Evolutionary conservation across 92 coral and sea anemone species (phyloP).

Genomic region (Porites rus): DNA sequence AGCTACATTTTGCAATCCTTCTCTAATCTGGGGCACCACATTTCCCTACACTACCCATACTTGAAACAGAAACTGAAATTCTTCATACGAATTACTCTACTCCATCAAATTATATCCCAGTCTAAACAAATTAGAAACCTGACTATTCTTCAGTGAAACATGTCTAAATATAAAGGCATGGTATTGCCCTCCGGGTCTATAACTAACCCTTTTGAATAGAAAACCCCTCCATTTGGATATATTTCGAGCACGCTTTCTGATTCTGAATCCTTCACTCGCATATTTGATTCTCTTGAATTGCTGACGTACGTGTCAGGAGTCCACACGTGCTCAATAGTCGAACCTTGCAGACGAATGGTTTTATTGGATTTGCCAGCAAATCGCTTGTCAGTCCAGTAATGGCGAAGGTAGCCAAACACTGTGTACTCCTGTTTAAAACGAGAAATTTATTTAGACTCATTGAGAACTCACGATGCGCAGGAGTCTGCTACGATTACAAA

Average conservation of each 20-base stretch:
- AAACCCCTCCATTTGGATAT: slow-evolving; percentile 51
- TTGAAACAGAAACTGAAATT: too few species aligned
- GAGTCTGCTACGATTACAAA: too few species aligned
- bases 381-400: slow-evolving; percentile 78
- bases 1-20: too few species aligned
- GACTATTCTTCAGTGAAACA: too few species aligned
- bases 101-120: too few species aligned
- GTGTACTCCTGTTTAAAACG: slow-evolving; percentile 62
- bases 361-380: slow-evolving; percentile 59
- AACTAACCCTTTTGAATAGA: slow-evolving; percentile 77
- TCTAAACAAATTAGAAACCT: too few species aligned
- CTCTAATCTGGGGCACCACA: too few species aligned
- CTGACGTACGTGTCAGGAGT: slow-evolving; percentile 83
- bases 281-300: slow-evolving; percentile 76
- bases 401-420: slow-evolving; percentile 78
- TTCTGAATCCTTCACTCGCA: slow-evolving; percentile 68
- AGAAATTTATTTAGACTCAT: not conserved
- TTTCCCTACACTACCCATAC: too few species aligned
- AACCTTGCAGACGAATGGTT: slow-evolving; percentile 65
- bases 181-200: too few species aligned
- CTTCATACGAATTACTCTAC: too few species aligned
- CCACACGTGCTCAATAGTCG: slow-evolving; percentile 73
- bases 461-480: too few species aligned
- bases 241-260: slow-evolving; percentile 65
- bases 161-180: too few species aligned